Evolutionary conservation across 1,140 invertebrate species (phyloP).

Genomic region (Drosophila guanche): DNA sequence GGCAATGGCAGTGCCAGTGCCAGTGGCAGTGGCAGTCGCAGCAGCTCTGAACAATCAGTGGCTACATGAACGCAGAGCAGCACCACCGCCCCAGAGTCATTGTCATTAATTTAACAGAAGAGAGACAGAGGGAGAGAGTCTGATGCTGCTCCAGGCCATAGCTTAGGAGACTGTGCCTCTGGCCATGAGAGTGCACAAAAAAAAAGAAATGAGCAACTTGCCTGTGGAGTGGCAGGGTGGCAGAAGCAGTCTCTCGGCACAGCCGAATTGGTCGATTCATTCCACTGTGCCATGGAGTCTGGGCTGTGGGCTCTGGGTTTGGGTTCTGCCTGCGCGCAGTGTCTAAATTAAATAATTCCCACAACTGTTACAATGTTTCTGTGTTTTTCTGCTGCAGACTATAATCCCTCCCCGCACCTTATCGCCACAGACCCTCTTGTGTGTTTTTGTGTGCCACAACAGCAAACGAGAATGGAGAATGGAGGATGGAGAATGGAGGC

Average conservation of each 20-base stretch:
- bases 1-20: conserved; percentile 48
- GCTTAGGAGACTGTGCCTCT: conserved; percentile 55
- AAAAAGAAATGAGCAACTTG: conserved; percentile 53
- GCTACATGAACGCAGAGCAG: conserved; percentile 34
- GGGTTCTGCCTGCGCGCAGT: conserved; percentile 46
- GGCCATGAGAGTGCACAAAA: conserved; percentile 66
- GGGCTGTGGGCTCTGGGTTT: not conserved
- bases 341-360: conserved; percentile 82
- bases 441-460: conserved; percentile 38
- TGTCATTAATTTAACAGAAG: conserved; percentile 67
- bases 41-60: conserved; percentile 70
- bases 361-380: conserved; percentile 75
- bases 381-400: conserved; percentile 44
- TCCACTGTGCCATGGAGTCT: conserved; percentile 37
- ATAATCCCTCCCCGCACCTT: conserved; percentile 6
- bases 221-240: conserved; percentile 61
- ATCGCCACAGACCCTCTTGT: conserved; percentile 27
- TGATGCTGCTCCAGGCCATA: conserved; percentile 62
- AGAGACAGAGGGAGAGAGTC: too few relatives aligned
- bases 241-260: conserved; percentile 24
- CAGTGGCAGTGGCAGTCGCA: conserved; percentile 42
- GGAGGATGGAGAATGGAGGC: conserved; percentile 6
- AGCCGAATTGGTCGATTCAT: not conserved
- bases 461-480: conserved; percentile 8
- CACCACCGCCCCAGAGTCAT: conserved; percentile 62